Conservation (phyloP, 1,140 invertebrate species). For the Drosophila murphyi region DNA sequence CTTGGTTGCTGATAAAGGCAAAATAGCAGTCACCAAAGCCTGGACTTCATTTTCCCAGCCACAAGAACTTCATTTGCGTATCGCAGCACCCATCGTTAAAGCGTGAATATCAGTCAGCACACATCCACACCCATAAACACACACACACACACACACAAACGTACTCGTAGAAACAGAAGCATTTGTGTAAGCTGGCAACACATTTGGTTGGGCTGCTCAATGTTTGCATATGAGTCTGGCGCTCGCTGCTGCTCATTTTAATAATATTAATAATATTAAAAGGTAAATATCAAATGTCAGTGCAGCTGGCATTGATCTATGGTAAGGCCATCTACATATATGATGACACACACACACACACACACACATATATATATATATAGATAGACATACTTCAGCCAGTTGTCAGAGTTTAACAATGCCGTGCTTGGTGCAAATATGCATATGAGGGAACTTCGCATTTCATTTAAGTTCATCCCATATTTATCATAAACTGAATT, state of each 20-base stretch:
- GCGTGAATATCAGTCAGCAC: slow-evolving; percentile 57
- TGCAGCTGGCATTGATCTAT: slow-evolving; percentile 78
- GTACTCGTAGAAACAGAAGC: neutral
- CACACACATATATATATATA: neutral
- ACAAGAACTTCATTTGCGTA: slow-evolving; percentile 76
- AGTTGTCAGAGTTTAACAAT: slow-evolving; percentile 36
- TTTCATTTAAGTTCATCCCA: slow-evolving; percentile 2
- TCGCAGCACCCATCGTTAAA: slow-evolving; percentile 41
- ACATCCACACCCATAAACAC: slow-evolving; percentile 3
- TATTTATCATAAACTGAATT: slow-evolving; percentile 15
- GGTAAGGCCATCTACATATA: slow-evolving; percentile 37
- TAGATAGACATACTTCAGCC: slow-evolving; percentile 4
- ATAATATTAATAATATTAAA: slow-evolving; percentile 81
- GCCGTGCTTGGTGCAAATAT: slow-evolving; percentile 7
- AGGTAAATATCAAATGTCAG: slow-evolving; percentile 79
- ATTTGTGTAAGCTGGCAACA: slow-evolving; percentile 55
- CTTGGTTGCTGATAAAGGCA: slow-evolving; percentile 62
- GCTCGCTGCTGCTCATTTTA: slow-evolving; percentile 58
- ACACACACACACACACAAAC: neutral
- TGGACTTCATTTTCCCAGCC: slow-evolving; percentile 75
- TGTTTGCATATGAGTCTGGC: slow-evolving; percentile 56
- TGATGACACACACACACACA: neutral
- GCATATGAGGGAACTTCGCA: slow-evolving; percentile 10
- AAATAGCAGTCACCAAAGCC: slow-evolving; percentile 61
- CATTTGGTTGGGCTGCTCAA: slow-evolving; percentile 52